phyloP scores from a whole-genome alignment of 2,888 invertebrate genomes.

The Harpalus rubripes region DNA sequence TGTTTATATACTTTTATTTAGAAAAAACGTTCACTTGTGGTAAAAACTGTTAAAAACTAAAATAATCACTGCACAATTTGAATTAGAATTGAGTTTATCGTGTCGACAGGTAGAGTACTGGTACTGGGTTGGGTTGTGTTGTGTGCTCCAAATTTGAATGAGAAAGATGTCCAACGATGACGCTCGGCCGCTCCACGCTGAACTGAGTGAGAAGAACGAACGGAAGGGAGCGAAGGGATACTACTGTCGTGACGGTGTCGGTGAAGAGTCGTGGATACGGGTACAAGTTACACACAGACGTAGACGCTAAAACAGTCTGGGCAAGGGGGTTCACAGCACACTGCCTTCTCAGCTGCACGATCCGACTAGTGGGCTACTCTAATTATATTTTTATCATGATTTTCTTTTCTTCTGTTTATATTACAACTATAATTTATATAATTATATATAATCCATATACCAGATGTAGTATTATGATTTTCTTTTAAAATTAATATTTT shows the following conservation, averaged over 20 bases:
- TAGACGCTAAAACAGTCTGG: constrained; percentile 39
- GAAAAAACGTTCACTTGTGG: constrained; percentile 71
- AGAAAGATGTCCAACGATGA: constrained; percentile 37
- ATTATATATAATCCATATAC: constrained; percentile 76
- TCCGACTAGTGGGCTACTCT: constrained; percentile 69
- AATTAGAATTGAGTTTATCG: constrained; percentile 60
- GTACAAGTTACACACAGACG: constrained; percentile 41
- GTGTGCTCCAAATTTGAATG: constrained; percentile 41
- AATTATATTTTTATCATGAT: constrained; percentile 61
- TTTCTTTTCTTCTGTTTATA: constrained; percentile 71
- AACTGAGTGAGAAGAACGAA: constrained; percentile 33
- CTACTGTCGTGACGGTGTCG: not conserved
- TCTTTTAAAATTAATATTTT: constrained; percentile 67
- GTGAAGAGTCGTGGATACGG: constrained; percentile 5
- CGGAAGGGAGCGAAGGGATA: constrained; percentile 10
- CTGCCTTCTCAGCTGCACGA: constrained; percentile 63
- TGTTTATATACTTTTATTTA: constrained; percentile 61
- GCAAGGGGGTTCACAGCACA: constrained; percentile 43
- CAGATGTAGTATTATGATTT: constrained; percentile 69
- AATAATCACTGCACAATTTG: constrained; percentile 75
- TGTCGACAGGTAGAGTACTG: constrained; percentile 52
- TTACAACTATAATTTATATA: constrained; percentile 75
- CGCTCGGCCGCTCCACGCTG: constrained; percentile 19
- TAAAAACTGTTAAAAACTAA: constrained; percentile 73
- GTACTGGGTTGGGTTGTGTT: not conserved